Conservation (phyloP, 2,113 vertebrate species). For the Noturus placidus region DNA sequence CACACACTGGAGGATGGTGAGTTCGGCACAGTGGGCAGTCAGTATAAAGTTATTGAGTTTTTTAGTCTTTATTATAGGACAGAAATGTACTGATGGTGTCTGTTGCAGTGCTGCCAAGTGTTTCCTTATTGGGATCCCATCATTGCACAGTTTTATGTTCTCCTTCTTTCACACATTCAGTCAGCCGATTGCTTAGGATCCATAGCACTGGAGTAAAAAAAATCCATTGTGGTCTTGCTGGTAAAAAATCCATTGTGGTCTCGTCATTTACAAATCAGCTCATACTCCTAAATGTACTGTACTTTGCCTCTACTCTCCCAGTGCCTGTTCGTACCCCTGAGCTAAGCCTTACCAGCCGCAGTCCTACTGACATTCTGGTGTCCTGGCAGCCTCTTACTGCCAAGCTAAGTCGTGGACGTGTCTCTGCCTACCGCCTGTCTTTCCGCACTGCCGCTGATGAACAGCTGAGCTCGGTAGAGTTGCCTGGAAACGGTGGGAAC, state of each 20-base stretch:
- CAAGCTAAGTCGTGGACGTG: slow-evolving; percentile 82
- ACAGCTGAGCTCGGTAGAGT: slow-evolving; percentile 79
- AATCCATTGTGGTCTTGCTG: not conserved
- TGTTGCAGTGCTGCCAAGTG: not conserved
- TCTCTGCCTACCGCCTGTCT: slow-evolving; percentile 85
- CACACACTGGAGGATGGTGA: slow-evolving; percentile 95
- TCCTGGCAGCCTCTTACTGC: slow-evolving; percentile 88
- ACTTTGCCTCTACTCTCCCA: slow-evolving; percentile 59
- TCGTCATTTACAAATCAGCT: not conserved
- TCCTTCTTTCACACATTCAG: not conserved
- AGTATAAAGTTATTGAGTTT: not conserved
- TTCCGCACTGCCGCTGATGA: slow-evolving; percentile 84
- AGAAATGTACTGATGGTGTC: not conserved
- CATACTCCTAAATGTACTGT: not conserved
- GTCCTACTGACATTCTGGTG: slow-evolving; percentile 86
- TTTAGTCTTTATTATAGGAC: not conserved
- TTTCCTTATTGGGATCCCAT: not conserved
- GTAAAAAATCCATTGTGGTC: not conserved
- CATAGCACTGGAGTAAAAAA: not conserved
- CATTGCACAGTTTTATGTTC: not conserved
- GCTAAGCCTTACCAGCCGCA: slow-evolving; percentile 87
- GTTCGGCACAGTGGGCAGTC: slow-evolving; percentile 51
- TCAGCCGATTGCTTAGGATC: not conserved
- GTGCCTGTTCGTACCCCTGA: slow-evolving; percentile 94
- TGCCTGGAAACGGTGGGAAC: slow-evolving; percentile 76